Evolutionary conservation across 2,113 vertebrate species (phyloP), one percentile per base, ranked within the genome.

Genomic region (Colius striatus): DNA sequence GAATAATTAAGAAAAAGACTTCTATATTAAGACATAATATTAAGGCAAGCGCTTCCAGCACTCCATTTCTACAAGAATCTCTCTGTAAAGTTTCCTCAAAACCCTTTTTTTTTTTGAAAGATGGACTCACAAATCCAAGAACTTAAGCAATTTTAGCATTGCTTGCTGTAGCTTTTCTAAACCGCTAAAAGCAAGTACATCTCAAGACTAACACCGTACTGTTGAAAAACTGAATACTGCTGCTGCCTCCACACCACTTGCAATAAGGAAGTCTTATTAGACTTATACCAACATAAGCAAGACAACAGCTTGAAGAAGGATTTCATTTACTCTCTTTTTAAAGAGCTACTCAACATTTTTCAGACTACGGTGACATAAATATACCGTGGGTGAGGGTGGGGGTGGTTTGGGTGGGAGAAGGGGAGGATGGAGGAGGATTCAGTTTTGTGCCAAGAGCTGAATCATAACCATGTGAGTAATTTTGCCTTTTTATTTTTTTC

Each of bases 391-490:
- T 95, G 96, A 97, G 96, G 96, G 94, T 94, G 94, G 95, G 95
- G 97, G 96, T 95, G 95, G 91, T 95, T 91, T 95, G 96, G 96
- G 97, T 96, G 93, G 97, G 94, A 98, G 96, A 97, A 97, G 92
- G 73, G 94, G 94, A 95, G 92, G 96, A 96, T 92, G 94, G 94
- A 96, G 95, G 95, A 97, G 96, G 91, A 97, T 76, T 95, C 43
- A 51, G 77, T 93, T 98, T 95, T 94, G 90, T 97, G 97, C 97
- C 96, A 96, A 98, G 92, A 97, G 95, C 97, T 98, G 98, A 98
- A 98, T 98, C 98, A 98, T 97, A 97, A 96, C 97, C 97, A 97
- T 97, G 96, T 98, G 98, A 98, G 97, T 98, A 98, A 98, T 98
- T 97, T 95, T 74, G 92, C 66, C 0, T 89, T 30, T 72, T 88